phyloP scores from a whole-genome alignment of 2,797 vertebrate species.

The Loris lydekkerianus region DNA sequence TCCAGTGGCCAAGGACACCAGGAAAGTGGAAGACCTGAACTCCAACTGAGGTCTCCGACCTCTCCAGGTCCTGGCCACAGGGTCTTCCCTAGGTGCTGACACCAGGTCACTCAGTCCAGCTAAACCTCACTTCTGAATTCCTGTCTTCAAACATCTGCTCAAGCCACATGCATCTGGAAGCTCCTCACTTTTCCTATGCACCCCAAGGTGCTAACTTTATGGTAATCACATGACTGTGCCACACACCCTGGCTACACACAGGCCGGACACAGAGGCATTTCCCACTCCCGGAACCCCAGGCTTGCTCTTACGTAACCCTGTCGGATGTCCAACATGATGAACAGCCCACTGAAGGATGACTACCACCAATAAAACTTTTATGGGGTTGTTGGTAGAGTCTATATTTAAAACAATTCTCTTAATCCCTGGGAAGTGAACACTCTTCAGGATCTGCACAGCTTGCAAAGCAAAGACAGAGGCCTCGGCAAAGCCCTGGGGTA shows the following conservation, averaged over 20 bases:
- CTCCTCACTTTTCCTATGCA: background rate
- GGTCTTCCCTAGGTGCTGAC: background rate
- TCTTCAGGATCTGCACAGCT: background rate
- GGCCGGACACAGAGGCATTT: background rate
- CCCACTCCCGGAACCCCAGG: background rate
- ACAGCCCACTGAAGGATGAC: rapidly evolving
- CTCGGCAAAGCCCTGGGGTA: background rate
- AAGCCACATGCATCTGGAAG: rapidly evolving
- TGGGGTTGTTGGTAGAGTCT: background rate
- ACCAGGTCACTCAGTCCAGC: too few relatives aligned
- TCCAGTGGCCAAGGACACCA: background rate
- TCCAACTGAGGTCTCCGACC: background rate
- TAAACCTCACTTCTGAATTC: background rate
- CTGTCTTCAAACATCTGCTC: background rate
- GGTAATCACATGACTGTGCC: background rate
- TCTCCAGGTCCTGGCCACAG: background rate
- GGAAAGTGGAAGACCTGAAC: too few relatives aligned
- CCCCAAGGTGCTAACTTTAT: background rate
- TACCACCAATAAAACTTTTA: background rate
- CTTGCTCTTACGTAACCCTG: rapidly evolving
- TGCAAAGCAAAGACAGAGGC: background rate
- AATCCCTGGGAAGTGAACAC: background rate
- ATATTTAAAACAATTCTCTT: background rate
- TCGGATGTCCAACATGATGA: background rate
- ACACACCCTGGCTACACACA: background rate